Base-by-base conservation (phyloP, 1,140 invertebrate genomes). In the Calephelis virginiensis region DNA sequence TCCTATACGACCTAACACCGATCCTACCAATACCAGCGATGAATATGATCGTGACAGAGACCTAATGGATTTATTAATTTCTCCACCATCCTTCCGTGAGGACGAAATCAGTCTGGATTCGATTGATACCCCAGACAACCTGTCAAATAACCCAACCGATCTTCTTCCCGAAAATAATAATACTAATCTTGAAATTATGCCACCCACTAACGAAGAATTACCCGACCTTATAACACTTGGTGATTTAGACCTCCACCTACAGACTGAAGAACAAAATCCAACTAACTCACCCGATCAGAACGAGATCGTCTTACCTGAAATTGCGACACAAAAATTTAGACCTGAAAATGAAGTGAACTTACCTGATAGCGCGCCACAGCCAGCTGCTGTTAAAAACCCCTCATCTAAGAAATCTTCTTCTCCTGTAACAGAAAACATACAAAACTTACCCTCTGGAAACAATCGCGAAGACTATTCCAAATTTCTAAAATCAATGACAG, bases 381-480 rank as follows among this genome's bases (percentile, higher is more conserved):
- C 17, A 3, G 17, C 1, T 17, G 17, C 17, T 17, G 17, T 17
- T 17, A 17, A 1, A 17, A 17, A 17, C 1, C 40, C 40, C 40
- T 43, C 8, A 43, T 8, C 40, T 43, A 5, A 43, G 40, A 8
- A 43, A 6, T 38, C 60, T 0, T 38, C 60, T 43, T 48, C 7
- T 13, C 17, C 17, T 12, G 28, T 47, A 11, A 17, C 46, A 38
- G 45, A 63, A 63, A 10, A 47, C 11, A 6, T 28, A 28, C 62
- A 63, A 63, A 37, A 11, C 14, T 13, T 11, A 45, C 13, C 45
- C 6, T 45, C 7, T 6, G 45, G 43, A 45, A 12, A n/a, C 6
- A 48, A 43, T 61, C 50, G 61, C 46, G 61, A 67, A 17, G 69
- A 69, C 11, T 75, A 75, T 63, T 62, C 66, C 13, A 47, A 63